These are phyloP conservation scores for Delichon dasypus DNA, from an alignment of 2,797 vertebrate genomes.

Conservation along the genomic window DNA sequence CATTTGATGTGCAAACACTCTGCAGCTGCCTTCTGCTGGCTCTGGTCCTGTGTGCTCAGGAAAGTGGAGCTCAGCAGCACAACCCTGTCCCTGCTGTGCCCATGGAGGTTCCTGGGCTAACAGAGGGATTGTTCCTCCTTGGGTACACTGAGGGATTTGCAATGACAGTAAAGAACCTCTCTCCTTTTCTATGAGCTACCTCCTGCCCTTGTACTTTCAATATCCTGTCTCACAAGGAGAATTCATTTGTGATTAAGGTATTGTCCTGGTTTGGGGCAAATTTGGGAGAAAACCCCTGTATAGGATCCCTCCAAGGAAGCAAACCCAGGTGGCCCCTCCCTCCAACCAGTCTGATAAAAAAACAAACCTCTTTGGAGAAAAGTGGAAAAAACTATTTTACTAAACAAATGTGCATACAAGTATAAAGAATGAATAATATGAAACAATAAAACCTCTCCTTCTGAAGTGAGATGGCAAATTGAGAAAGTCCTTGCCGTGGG, in stretches of 20 bases:
- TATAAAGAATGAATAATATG: too few relatives aligned
- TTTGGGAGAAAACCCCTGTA: too few relatives aligned
- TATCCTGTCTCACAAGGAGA: background rate
- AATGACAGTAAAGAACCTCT: background rate
- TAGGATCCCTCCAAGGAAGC: too few relatives aligned
- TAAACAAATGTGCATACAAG: too few relatives aligned
- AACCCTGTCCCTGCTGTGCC: background rate
- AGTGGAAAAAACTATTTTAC: too few relatives aligned
- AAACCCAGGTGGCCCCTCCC: too few relatives aligned
- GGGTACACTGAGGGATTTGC: background rate
- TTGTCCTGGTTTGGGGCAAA: too few relatives aligned
- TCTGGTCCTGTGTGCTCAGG: background rate
- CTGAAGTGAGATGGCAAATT: too few relatives aligned
- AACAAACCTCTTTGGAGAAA: too few relatives aligned
- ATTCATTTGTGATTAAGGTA: background rate
- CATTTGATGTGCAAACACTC: rapidly evolving
- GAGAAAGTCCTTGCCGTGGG: too few relatives aligned
- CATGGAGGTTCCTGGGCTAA: background rate
- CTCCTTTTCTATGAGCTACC: background rate
- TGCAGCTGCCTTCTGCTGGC: background rate
- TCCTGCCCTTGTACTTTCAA: background rate
- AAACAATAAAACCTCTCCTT: too few relatives aligned
- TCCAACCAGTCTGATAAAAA: too few relatives aligned
- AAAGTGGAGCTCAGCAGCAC: background rate
- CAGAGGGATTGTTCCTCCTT: background rate